Evolutionary conservation across 1,140 invertebrate genomes (phyloP), one percentile per base, ranked within the genome.

Genomic region (Rhopalosiphum maidis): DNA sequence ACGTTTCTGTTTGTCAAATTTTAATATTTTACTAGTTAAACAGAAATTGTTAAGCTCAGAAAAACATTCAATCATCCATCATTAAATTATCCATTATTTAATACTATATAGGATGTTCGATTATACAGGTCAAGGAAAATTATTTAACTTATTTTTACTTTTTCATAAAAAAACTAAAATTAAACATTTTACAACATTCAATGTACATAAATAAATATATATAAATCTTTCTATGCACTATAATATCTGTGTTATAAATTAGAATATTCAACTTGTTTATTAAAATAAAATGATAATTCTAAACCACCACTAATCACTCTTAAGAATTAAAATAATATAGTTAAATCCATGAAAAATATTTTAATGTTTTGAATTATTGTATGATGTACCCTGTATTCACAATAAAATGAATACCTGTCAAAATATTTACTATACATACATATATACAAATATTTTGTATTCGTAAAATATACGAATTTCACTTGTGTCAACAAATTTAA

Each of bases 211-310:
- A 51, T 51, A 51, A 18, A 8, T 46, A 46, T 46, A 68, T 18
- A 68, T 11, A 68, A 2, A 30, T 9, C 3, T n/a, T n/a, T 68
- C 4, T 30, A 68, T n/a, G 30, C 2, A n/a, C 3, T 68, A n/a
- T 15, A 68, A 60, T 60, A 30, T 30, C n/a, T 11, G 15, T 68
- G 2, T 68, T 22, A 68, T 68, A 18, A 15, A 15, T 77, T n/a
- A 0, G 0, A 77, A n/a, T 22, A 7, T 77, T n/a, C 0, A 1
- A 77, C 11, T 22, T 1, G 0, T 21, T 30, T n/a, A n/a, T 77
- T 77, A 21, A 77, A n/a, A 77, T 77, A n/a, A 77, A 8, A n/a
- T 77, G 18, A 77, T n/a, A 77, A 7, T 35, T n/a, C 4, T 77
- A n/a, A 0, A 21, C 11, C 1, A n/a, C 4, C 4, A 18, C n/a